Conservation (phyloP, 2,888 invertebrate species). For the Andrena praecox region DNA sequence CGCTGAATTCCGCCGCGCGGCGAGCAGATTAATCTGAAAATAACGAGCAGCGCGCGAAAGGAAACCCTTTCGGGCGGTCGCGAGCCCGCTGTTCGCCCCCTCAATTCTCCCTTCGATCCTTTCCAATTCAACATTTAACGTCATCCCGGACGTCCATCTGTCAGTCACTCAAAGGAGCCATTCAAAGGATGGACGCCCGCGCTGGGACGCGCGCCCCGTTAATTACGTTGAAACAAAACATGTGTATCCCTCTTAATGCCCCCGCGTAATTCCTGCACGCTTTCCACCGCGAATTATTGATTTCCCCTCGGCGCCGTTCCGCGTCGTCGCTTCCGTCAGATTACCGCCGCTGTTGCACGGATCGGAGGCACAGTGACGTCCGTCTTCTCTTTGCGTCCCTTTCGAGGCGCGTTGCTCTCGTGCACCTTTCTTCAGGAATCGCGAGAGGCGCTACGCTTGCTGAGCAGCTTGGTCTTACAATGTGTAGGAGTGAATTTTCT, state of each 20-base stretch:
- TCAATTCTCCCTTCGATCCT: constrained; percentile 44
- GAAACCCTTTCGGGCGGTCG: constrained; percentile 4
- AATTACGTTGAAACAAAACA: constrained; percentile 53
- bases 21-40: constrained; percentile 67
- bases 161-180: constrained; percentile 58
- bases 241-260: constrained; percentile 9
- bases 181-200: constrained; percentile 17
- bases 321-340: not conserved
- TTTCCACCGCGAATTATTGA: constrained; percentile 25
- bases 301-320: not conserved
- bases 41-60: constrained; percentile 63
- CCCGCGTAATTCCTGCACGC: not conserved
- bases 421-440: no score
- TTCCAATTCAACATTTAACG: constrained; percentile 21
- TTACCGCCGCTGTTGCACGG: not conserved
- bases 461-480: not conserved
- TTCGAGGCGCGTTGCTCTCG: no score
- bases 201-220: constrained; percentile 4
- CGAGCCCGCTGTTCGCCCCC: not conserved
- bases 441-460: no score
- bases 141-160: constrained; percentile 36
- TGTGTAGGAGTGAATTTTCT: not conserved
- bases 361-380: not conserved
- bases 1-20: constrained; percentile 40
- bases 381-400: not conserved